A percentile compares a stretch with the other conserved stretches of the same genome.
These are phyloP conservation scores for Clarias gariepinus DNA, from an alignment of 2,113 vertebrate genomes.

Conservation along the genomic window DNA sequence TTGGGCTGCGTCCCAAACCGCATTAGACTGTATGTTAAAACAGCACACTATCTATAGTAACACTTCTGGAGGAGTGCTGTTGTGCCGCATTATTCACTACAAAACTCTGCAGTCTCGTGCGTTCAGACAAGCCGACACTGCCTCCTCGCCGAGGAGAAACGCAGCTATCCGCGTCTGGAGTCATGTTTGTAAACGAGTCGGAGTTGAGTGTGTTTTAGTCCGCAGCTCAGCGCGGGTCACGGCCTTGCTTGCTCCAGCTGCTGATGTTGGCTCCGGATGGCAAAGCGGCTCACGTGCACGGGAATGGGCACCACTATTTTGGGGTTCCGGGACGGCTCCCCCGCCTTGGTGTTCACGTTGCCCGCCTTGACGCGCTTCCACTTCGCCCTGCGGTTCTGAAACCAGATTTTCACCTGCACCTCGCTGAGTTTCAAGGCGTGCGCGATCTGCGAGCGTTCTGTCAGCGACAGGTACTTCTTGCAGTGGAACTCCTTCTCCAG, in stretches of 20 bases:
- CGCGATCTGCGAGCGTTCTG: conserved; percentile 97
- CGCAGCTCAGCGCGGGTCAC: conserved; percentile 62
- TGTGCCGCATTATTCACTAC: background rate
- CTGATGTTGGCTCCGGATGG: conserved; percentile 97
- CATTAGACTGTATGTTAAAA: background rate
- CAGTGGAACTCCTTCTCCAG: conserved; percentile 98
- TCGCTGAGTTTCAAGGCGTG: conserved; percentile 97
- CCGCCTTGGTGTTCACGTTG: conserved; percentile 96
- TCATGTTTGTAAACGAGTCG: conserved; percentile 20
- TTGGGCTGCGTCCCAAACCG: background rate
- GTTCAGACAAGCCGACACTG: background rate
- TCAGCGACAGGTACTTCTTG: conserved; percentile 98
- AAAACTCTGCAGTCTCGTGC: background rate
- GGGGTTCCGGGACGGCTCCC: conserved; percentile 93
- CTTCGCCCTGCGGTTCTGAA: conserved; percentile 97
- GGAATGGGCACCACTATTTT: conserved; percentile 98
- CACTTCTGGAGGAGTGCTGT: background rate
- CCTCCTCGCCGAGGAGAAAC: background rate
- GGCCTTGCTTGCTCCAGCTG: conserved; percentile 95
- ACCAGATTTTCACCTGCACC: conserved; percentile 99
- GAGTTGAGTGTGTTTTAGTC: background rate
- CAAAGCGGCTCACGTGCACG: conserved; percentile 97
- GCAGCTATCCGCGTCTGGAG: conserved; percentile 12
- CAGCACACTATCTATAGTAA: background rate
- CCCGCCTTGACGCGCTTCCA: conserved; percentile 99